phyloP scores from a whole-genome alignment of 2,797 vertebrate species.

The Coregonus sp. region DNA sequence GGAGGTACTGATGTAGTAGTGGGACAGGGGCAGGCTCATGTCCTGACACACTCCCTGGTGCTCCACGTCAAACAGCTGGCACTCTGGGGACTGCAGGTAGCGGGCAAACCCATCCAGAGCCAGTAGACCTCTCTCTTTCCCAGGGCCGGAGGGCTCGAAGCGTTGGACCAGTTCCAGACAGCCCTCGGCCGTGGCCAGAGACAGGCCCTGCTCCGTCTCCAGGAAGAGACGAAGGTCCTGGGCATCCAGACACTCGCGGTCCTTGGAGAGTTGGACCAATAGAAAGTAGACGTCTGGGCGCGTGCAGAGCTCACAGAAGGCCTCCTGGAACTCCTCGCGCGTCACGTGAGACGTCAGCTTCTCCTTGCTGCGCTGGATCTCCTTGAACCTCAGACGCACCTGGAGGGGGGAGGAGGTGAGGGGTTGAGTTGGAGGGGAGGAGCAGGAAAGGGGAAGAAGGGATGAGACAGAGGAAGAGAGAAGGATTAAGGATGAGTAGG shows the following conservation, averaged over 20 bases:
- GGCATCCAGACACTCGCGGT: conserved; percentile 92
- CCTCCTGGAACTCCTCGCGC: conserved; percentile 93
- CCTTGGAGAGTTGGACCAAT: conserved; percentile 95
- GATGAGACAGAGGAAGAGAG: background rate
- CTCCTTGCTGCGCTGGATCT: conserved; percentile 96
- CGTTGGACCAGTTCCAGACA: conserved; percentile 89
- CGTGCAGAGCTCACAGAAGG: conserved; percentile 94
- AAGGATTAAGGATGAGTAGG: background rate
- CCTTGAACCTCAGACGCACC: conserved; percentile 92
- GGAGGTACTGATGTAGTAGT: conserved; percentile 96
- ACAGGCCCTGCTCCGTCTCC: conserved; percentile 93
- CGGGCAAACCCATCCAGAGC: conserved; percentile 93
- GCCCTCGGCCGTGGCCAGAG: conserved; percentile 87
- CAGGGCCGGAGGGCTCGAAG: conserved; percentile 88
- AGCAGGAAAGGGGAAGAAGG: background rate
- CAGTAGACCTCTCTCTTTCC: conserved; percentile 85
- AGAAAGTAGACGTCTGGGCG: conserved; percentile 96
- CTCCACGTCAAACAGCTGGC: conserved; percentile 92
- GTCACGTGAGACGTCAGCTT: conserved; percentile 95
- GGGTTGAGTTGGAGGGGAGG: background rate
- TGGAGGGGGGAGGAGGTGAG: conserved; percentile 31
- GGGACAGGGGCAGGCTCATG: conserved; percentile 92
- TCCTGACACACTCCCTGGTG: conserved; percentile 92
- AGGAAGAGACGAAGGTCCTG: conserved; percentile 95
- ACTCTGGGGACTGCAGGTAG: conserved; percentile 92